A percentile compares a stretch with the other conserved stretches of the same genome.
phyloP scores from a whole-genome alignment of 2,797 vertebrate genomes.

The Yasuhikotakia modesta region DNA sequence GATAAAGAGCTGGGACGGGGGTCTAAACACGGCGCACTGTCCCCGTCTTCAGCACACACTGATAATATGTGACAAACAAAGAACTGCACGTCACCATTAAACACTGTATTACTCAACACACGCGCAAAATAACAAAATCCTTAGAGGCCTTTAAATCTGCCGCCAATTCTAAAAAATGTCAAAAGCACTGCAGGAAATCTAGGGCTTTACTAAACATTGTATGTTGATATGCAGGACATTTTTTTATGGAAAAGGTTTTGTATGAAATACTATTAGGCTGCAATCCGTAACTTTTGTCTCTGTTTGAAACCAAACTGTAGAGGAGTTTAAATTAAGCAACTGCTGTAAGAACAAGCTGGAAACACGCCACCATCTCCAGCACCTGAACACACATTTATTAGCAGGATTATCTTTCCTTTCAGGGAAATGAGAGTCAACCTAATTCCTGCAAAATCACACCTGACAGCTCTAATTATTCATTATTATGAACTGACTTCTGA shows the following conservation, averaged over 20 bases:
- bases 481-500: too few relatives aligned
- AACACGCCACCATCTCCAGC: too few relatives aligned
- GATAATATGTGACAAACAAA: constrained; percentile 20
- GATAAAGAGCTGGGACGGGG: constrained; percentile 42
- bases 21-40: constrained; percentile 15
- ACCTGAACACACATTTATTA: too few relatives aligned
- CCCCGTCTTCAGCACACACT: constrained; percentile 1
- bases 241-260: not conserved
- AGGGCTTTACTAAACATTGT: not conserved
- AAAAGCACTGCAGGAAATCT: constrained; percentile 11
- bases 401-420: too few relatives aligned
- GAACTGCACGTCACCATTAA: constrained; percentile 13
- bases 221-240: not conserved
- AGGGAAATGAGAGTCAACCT: too few relatives aligned
- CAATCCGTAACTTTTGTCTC: too few relatives aligned
- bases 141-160: not conserved
- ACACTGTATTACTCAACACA: constrained; percentile 1
- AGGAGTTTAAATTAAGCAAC: too few relatives aligned
- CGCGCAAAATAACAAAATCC: not conserved
- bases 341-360: too few relatives aligned
- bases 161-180: not conserved
- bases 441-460: too few relatives aligned
- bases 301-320: too few relatives aligned
- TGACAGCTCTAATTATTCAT: too few relatives aligned
- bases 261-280: not conserved